A percentile compares a stretch with the other conserved stretches of the same genome.
Conservation (phyloP, 2,113 vertebrate genomes). For the Lophotis ruficrista region DNA sequence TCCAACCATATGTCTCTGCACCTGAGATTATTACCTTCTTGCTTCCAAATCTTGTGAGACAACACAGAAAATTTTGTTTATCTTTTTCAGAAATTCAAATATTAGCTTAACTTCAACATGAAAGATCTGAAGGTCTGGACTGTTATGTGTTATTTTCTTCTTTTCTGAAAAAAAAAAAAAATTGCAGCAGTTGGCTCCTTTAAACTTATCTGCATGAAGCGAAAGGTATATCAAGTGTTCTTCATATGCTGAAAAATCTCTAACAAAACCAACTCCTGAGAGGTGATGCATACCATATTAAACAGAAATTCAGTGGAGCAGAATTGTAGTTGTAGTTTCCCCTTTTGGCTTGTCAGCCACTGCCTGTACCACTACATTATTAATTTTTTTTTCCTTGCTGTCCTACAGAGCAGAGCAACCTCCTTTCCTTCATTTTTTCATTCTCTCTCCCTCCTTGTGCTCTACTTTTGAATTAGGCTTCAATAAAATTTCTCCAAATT, state of each 20-base stretch:
- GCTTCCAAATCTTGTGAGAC: background rate
- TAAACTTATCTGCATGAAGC: background rate
- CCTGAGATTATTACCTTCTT: background rate
- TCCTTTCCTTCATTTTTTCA: background rate
- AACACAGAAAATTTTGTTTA: background rate
- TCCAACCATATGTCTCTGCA: background rate
- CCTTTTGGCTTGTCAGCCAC: background rate
- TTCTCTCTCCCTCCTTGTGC: background rate
- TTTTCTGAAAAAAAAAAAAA: background rate
- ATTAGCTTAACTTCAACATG: background rate
- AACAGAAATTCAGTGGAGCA: background rate
- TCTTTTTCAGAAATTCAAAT: background rate
- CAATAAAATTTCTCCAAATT: background rate
- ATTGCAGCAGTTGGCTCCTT: background rate
- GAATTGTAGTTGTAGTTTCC: background rate
- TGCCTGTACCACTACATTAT: background rate
- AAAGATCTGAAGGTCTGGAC: background rate
- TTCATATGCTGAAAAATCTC: background rate
- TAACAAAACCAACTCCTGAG: background rate
- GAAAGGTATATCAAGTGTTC: background rate
- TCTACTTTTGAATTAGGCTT: background rate
- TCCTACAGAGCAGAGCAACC: background rate
- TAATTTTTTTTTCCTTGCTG: background rate
- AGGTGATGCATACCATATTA: background rate
- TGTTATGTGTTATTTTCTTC: fast-evolving